phyloP scores from a whole-genome alignment of 1,140 invertebrate genomes.

The Gerris buenoi region DNA sequence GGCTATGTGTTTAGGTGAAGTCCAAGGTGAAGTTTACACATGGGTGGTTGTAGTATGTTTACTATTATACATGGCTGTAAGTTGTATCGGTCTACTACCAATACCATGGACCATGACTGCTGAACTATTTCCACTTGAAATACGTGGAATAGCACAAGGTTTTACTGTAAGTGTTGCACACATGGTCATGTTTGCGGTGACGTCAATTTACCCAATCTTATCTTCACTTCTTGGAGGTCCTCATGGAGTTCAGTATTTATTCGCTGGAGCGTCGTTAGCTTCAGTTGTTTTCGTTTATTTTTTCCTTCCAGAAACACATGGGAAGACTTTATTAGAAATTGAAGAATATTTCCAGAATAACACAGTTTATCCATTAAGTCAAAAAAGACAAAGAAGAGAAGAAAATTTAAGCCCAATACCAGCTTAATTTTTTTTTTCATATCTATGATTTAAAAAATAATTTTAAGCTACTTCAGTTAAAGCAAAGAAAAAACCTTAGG shows the following conservation, averaged over 20 bases:
- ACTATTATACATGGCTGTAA: constrained; percentile 37
- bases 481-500: no score
- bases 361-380: constrained; percentile 14
- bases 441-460: no score
- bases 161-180: constrained; percentile 33
- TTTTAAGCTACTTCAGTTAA: no score
- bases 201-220: constrained; percentile 35
- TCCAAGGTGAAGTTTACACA: constrained; percentile 13
- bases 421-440: no score
- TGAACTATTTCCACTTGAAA: constrained; percentile 41
- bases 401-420: no score
- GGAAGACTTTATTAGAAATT: constrained; percentile 49
- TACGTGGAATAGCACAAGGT: constrained; percentile 39
- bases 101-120: constrained; percentile 46
- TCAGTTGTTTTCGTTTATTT: constrained; percentile 41
- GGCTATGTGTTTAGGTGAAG: constrained; percentile 6
- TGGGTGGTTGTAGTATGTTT: constrained; percentile 32
- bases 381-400: constrained; percentile 6
- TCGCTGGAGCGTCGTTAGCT: constrained; percentile 42
- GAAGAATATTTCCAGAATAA: constrained; percentile 40
- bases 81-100: constrained; percentile 39
- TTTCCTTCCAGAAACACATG: constrained; percentile 55
- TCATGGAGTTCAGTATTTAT: constrained; percentile 49
- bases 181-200: constrained; percentile 36
- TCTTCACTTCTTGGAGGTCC: constrained; percentile 32